Percentiles rank a stretch among this genome's conserved stretches.
phyloP scores from a whole-genome alignment of 2,888 invertebrate species.

The Hemistola chrysoprasaria region DNA sequence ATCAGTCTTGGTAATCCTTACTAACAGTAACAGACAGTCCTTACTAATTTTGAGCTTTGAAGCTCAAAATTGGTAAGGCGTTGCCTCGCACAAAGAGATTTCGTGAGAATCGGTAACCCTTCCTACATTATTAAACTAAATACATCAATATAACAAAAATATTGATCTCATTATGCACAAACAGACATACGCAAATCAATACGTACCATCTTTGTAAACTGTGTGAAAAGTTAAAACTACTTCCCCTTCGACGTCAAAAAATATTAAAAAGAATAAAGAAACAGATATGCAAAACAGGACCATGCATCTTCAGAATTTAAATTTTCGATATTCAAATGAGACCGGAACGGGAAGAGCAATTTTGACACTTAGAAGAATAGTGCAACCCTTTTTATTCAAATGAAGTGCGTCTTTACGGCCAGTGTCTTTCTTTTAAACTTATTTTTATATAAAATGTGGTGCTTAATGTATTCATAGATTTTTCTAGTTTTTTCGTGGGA shows the following conservation, averaged over 20 bases:
- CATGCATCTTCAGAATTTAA: constrained; percentile 46
- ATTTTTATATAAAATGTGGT: constrained; percentile 45
- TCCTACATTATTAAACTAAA: constrained; percentile 58
- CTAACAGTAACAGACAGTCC: too few relatives aligned
- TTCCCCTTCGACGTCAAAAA: constrained; percentile 19
- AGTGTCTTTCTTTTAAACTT: constrained; percentile 62
- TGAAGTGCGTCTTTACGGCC: constrained; percentile 61
- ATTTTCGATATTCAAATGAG: constrained; percentile 74
- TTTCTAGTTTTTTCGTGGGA: constrained; percentile 52
- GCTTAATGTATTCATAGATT: constrained; percentile 66
- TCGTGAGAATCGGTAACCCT: constrained; percentile 37
- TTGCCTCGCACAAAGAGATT: not conserved
- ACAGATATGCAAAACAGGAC: constrained; percentile 73
- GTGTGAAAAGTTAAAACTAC: constrained; percentile 62
- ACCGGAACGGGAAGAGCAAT: constrained; percentile 74
- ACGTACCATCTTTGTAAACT: constrained; percentile 48
- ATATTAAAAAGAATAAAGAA: constrained; percentile 36
- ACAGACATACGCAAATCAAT: constrained; percentile 48
- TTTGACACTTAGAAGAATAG: constrained; percentile 79
- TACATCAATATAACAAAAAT: constrained; percentile 74
- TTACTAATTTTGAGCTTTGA: constrained; percentile 20
- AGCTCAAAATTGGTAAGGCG: too few relatives aligned
- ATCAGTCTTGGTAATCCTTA: too few relatives aligned
- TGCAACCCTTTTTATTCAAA: constrained; percentile 73
- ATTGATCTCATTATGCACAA: constrained; percentile 78